Percentiles rank a stretch among this genome's conserved stretches.
These are phyloP conservation scores for Pipistrellus nathusii DNA, from an alignment of 2,797 vertebrate species.

Conservation along the genomic window DNA sequence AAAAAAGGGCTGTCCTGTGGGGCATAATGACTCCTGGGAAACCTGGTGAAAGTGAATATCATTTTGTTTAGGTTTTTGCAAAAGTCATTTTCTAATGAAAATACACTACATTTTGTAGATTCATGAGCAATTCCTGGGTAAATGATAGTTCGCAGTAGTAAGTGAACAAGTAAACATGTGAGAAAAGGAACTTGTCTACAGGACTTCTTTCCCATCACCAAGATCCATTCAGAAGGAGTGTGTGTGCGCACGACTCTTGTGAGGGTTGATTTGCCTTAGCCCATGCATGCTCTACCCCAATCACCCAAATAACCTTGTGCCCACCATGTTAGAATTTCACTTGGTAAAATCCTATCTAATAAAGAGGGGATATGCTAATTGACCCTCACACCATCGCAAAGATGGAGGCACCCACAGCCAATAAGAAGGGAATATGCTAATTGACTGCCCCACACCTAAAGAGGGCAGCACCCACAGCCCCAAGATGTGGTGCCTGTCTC, in stretches of 20 bases:
- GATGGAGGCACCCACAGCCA: no score
- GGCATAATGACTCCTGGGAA: not conserved
- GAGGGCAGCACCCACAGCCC: no score
- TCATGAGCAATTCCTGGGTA: not conserved
- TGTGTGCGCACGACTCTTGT: rapidly evolving
- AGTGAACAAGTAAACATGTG: not conserved
- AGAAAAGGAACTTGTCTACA: not conserved
- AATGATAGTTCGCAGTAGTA: not conserved
- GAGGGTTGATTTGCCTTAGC: not conserved
- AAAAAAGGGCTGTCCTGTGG: not conserved
- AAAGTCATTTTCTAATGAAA: not conserved
- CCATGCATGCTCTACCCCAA: not conserved
- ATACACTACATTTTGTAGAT: not conserved
- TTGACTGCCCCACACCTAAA: no score
- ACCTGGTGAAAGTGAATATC: not conserved
- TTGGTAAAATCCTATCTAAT: not conserved
- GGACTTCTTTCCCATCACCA: not conserved
- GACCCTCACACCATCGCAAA: no score
- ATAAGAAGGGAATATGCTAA: no score
- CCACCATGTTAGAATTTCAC: not conserved
- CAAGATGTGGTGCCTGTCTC: no score
- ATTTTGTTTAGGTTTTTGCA: not conserved
- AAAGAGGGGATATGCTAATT: no score
- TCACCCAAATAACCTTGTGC: not conserved
- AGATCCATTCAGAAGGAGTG: not conserved